Evolutionary conservation across 1,140 invertebrate genomes (phyloP).

Genomic region (Drosophila bocqueti): DNA sequence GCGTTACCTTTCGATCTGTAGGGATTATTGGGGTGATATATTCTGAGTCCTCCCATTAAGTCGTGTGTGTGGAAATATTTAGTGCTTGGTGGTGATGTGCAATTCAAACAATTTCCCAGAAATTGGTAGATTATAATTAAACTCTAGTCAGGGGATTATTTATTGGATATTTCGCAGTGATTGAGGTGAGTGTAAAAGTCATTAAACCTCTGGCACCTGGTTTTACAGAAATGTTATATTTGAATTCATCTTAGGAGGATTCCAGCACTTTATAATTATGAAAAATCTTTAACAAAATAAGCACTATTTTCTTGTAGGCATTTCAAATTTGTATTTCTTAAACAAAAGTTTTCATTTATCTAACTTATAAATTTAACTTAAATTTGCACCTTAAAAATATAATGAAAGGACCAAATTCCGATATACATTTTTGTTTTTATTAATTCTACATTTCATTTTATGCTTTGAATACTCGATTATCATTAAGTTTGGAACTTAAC

Average conservation of each 20-base stretch:
- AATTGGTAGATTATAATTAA: background rate
- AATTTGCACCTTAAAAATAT: background rate
- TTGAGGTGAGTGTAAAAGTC: conserved; percentile 2
- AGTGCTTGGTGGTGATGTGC: conserved; percentile 27
- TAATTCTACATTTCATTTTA: background rate
- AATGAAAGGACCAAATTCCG: too few species aligned
- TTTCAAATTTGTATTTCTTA: background rate
- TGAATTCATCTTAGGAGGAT: background rate
- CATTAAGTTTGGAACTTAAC: background rate
- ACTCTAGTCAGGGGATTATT: conserved; percentile 17
- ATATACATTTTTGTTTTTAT: too few species aligned
- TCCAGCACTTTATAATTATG: background rate
- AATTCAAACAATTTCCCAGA: conserved; percentile 26
- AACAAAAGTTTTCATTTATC: background rate
- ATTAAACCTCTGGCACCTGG: background rate
- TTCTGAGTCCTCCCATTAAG: background rate
- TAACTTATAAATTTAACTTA: too few species aligned
- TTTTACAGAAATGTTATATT: background rate
- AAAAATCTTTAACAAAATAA: background rate
- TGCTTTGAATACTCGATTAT: background rate
- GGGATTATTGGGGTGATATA: conserved; percentile 10
- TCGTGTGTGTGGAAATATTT: conserved; percentile 1
- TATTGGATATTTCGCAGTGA: conserved; percentile 17
- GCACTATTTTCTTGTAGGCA: background rate
- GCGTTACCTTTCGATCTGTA: conserved; percentile 23